Evolutionary conservation across 2,888 invertebrate species (phyloP).

Genomic region (Diachrysia chrysitis): DNA sequence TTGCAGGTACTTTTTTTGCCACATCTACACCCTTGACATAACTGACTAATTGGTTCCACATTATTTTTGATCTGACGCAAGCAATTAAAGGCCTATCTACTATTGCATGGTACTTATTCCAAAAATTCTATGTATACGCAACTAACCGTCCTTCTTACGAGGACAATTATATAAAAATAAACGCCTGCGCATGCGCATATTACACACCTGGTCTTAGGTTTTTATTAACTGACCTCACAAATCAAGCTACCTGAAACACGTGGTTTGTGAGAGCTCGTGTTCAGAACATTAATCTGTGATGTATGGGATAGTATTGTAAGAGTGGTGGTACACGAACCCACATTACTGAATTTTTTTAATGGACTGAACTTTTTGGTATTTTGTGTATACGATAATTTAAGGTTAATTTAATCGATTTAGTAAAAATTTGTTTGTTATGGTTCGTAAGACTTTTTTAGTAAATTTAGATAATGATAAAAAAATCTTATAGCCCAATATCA

Average conservation of each 20-base stretch:
- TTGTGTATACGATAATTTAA: no score
- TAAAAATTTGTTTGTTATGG: no score
- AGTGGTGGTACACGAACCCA: slow-evolving; percentile 20
- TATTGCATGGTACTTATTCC: background rate
- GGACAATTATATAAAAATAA: background rate
- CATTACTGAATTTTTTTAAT: background rate
- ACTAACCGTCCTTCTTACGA: background rate
- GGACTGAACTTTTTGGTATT: background rate
- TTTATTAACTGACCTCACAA: background rate
- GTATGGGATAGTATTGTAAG: slow-evolving; percentile 11
- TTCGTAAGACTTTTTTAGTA: no score
- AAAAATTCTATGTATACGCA: background rate
- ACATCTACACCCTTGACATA: no score
- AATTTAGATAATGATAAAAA: no score
- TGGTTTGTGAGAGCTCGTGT: slow-evolving; percentile 32
- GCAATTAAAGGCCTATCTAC: background rate
- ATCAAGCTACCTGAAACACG: background rate
- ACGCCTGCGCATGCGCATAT: background rate
- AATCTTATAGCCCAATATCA: no score
- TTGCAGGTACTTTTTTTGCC: no score
- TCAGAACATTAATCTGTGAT: slow-evolving; percentile 45
- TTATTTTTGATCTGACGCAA: no score
- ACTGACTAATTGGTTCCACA: no score
- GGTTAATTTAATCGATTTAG: no score
- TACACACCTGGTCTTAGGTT: background rate